phyloP scores from a whole-genome alignment of 2,797 vertebrate genomes.

The Mormyrops attenuatus region DNA sequence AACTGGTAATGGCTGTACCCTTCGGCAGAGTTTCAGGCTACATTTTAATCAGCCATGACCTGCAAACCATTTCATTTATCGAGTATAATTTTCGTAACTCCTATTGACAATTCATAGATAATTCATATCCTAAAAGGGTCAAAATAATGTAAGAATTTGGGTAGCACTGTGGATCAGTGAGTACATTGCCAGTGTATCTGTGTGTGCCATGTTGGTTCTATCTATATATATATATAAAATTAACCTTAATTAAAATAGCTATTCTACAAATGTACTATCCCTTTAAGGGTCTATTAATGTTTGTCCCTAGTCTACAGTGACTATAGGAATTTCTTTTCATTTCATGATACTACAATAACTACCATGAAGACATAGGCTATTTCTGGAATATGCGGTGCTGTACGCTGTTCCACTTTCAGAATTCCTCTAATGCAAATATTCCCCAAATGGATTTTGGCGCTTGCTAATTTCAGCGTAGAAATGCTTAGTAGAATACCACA shows the following conservation, averaged over 20 bases:
- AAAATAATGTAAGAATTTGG: background rate
- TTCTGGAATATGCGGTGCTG: background rate
- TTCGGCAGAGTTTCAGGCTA: conserved; percentile 62
- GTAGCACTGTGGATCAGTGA: background rate
- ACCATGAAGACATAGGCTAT: background rate
- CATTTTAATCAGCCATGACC: conserved; percentile 58
- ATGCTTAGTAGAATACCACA: background rate
- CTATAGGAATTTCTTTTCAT: background rate
- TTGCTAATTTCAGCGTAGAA: background rate
- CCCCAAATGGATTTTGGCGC: conserved; percentile 8
- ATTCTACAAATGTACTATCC: background rate
- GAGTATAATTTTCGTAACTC: background rate
- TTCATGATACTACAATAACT: background rate
- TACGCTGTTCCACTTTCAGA: background rate
- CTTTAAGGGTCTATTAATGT: background rate
- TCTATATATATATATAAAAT: background rate
- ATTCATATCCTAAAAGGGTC: background rate
- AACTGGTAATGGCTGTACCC: conserved; percentile 49
- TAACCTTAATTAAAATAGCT: background rate
- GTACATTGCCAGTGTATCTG: background rate
- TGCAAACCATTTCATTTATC: background rate
- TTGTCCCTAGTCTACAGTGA: background rate
- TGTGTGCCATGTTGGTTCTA: background rate
- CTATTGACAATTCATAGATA: conserved; percentile 11
- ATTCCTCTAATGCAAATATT: conserved; percentile 5